phyloP scores from a whole-genome alignment of 2,797 vertebrate species.

The Lindbergichthys nudifrons region DNA sequence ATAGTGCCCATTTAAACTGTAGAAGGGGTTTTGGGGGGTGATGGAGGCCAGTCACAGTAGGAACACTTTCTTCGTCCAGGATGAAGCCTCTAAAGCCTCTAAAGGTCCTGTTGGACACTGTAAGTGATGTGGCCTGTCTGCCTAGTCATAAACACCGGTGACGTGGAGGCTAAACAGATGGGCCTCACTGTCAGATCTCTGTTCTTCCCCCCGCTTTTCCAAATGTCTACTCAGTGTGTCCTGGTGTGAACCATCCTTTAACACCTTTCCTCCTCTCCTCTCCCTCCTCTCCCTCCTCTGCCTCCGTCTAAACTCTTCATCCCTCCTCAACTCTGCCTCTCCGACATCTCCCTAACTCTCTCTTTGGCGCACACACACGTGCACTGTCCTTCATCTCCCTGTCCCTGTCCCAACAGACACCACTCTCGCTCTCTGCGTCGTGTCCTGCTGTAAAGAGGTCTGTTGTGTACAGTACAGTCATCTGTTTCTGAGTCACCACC shows the following conservation, averaged over 20 bases:
- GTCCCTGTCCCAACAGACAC: constrained; percentile 10
- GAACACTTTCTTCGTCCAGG: constrained; percentile 31
- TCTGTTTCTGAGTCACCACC: constrained; percentile 78
- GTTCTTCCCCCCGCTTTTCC: constrained; percentile 53
- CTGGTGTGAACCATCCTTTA: constrained; percentile 43
- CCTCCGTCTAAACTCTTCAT: constrained; percentile 28
- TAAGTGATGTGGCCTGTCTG: constrained; percentile 58
- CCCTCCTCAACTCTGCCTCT: constrained; percentile 24
- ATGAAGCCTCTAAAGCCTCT: constrained; percentile 41
- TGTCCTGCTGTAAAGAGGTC: constrained; percentile 65
- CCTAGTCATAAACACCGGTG: constrained; percentile 60
- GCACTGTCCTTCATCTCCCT: constrained; percentile 15
- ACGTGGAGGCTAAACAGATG: constrained; percentile 76
- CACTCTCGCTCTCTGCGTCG: constrained; percentile 37
- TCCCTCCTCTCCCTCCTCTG: constrained; percentile 20
- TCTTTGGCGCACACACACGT: not conserved
- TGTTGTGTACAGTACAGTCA: constrained; percentile 77
- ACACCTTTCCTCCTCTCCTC: constrained; percentile 30
- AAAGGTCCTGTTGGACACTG: constrained; percentile 54
- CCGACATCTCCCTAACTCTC: not conserved
- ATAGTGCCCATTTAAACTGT: not conserved
- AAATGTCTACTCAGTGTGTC: constrained; percentile 51
- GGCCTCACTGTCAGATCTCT: constrained; percentile 67
- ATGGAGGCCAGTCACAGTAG: constrained; percentile 39
- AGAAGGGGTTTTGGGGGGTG: not conserved